Evolutionary conservation across 2,113 vertebrate species (phyloP).

Genomic region (Phocoena phocoena): DNA sequence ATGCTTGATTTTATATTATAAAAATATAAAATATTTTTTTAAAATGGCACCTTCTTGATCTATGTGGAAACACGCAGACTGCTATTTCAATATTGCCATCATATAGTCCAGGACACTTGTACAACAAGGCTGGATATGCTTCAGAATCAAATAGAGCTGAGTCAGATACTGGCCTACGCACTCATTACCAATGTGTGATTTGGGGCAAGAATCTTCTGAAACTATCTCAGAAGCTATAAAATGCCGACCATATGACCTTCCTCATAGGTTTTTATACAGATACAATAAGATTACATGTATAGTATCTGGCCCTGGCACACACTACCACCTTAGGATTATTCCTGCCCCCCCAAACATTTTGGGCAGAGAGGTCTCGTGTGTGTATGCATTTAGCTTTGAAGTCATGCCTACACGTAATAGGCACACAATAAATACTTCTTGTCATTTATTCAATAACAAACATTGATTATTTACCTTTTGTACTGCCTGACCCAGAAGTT

Average conservation of each 20-base stretch:
- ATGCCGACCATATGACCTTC: background rate
- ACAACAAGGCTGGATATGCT: background rate
- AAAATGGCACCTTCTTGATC: too few species aligned
- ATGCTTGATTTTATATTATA: background rate
- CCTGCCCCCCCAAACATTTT: background rate
- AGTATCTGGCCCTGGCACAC: background rate
- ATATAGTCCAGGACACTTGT: too few species aligned
- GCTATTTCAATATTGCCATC: too few species aligned
- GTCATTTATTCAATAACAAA: background rate
- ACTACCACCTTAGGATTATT: background rate
- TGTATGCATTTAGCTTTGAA: background rate
- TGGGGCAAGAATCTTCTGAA: background rate
- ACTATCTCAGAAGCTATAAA: background rate
- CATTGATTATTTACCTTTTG: constrained; percentile 19
- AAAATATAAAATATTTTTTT: background rate
- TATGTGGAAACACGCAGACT: too few species aligned
- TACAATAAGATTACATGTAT: background rate
- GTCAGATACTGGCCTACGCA: background rate
- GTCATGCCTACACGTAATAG: background rate
- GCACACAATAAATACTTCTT: background rate
- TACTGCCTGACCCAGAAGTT: background rate
- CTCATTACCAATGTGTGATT: background rate
- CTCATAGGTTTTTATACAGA: background rate
- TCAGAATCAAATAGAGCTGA: background rate
- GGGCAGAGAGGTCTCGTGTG: background rate